Evolutionary conservation across 1,140 invertebrate genomes (phyloP), one percentile per base, ranked within the genome.

Genomic region (Drosophila kohkoa): DNA sequence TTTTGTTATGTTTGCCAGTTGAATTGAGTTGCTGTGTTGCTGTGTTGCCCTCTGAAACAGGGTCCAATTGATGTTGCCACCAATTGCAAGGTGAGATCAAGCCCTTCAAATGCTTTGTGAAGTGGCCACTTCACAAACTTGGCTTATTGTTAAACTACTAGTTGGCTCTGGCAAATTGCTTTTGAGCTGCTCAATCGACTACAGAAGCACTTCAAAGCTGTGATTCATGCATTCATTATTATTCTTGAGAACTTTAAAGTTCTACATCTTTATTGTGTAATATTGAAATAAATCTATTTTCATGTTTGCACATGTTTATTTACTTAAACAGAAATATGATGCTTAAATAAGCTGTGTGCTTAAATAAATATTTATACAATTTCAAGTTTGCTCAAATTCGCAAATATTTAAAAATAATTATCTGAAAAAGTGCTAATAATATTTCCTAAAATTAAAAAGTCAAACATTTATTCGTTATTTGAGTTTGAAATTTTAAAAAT

Each of bases 81-180:
- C 59, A 62, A 35, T 57, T 45, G 11, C 28, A 32, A 67, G 63
- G 55, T 51, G 64, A 52, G 54, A 20, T 32, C 28, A 20, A 48
- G 48, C 48, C 51, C 63, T 67, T 55, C 35, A 60, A 20, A 32
- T 38, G 41, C 41, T 16, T 51, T 68, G 20, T 25, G 11, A 54
- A 54, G 71, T 16, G 55, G 10, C 28, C 71, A 74, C 64, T 74
- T 59, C 5, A 25, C 20, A 68, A 68, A 69, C 52, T 52, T 62
- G 71, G 55, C 65, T 55, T 46, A 74, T 68, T 68, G 30, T 45
- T 46, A 48, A 46, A 60, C 41, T 52, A 74, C 41, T 52, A 74
- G 65, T 54, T 69, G 67, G 28, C 48, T 20, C 25, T 13, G n/a
- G 28, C 11, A 32, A 63, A 10, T 15, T 49, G 28, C 11, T 3